Percentiles rank a stretch among this genome's conserved stretches.
Evolutionary conservation across 2,113 vertebrate genomes (phyloP).

Genomic region (Silurus meridionalis): DNA sequence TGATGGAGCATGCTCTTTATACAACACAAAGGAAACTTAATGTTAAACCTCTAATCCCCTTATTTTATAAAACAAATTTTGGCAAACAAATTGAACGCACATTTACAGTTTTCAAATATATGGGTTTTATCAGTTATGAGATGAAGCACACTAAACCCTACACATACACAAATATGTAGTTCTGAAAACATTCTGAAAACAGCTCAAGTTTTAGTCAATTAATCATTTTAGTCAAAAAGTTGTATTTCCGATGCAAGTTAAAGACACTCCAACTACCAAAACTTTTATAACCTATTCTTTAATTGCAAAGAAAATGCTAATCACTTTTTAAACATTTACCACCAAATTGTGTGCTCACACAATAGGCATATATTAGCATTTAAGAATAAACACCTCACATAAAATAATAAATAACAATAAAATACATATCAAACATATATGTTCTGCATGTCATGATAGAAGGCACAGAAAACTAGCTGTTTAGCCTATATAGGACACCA

Average conservation of each 20-base stretch:
- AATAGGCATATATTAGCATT: too few relatives aligned
- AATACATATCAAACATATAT: too few relatives aligned
- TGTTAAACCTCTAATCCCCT: not conserved
- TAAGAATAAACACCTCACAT: not conserved
- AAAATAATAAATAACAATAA: not conserved
- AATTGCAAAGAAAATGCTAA: too few relatives aligned
- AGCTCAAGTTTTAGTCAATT: too few relatives aligned
- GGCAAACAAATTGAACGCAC: not conserved
- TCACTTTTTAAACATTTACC: too few relatives aligned
- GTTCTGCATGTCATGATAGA: too few relatives aligned
- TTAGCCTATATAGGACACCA: not conserved
- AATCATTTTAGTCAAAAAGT: not conserved
- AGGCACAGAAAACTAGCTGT: not conserved
- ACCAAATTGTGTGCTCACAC: too few relatives aligned
- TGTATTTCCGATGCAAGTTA: not conserved
- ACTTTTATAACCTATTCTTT: not conserved
- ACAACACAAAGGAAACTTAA: not conserved
- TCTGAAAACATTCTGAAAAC: not conserved
- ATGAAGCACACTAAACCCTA: not conserved
- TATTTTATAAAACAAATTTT: not conserved
- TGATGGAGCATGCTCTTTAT: not conserved
- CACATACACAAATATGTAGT: not conserved
- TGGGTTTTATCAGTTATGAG: not conserved
- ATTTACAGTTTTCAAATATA: not conserved
- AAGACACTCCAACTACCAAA: not conserved